Evolutionary conservation across 1,140 invertebrate genomes (phyloP).

Genomic region (Phymastichus coffea): DNA sequence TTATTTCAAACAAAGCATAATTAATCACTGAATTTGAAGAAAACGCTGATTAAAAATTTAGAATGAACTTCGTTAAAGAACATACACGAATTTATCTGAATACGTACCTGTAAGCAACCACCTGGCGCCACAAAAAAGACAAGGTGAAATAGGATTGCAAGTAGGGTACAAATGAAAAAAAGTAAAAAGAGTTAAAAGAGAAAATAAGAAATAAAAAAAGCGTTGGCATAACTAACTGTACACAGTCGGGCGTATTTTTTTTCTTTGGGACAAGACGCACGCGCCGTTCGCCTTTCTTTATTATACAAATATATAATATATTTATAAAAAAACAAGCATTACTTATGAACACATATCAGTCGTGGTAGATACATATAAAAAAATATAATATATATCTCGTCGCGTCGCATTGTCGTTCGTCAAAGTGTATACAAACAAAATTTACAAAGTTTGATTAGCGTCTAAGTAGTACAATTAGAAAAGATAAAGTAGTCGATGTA

Average conservation of each 20-base stretch:
- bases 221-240: constrained; percentile 17
- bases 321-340: constrained; percentile 26
- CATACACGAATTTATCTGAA: no score
- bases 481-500: no score
- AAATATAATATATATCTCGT: background rate
- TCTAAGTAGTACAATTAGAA: no score
- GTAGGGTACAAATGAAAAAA: background rate
- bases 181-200: constrained; percentile 1
- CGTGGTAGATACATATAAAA: background rate
- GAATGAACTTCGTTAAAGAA: no score
- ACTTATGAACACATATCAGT: constrained; percentile 20
- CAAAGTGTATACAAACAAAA: background rate
- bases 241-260: constrained; percentile 23
- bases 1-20: no score
- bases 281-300: constrained; percentile 40
- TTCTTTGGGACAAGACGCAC: constrained; percentile 40
- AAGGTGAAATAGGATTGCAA: background rate
- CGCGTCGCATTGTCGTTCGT: background rate
- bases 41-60: no score
- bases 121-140: no score
- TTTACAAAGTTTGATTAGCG: no score
- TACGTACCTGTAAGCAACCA: no score
- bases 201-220: background rate
- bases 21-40: no score
- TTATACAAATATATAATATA: constrained; percentile 39